Evolutionary conservation across 2,888 invertebrate species (phyloP).

Genomic region (Rhagonycha fulva): DNA sequence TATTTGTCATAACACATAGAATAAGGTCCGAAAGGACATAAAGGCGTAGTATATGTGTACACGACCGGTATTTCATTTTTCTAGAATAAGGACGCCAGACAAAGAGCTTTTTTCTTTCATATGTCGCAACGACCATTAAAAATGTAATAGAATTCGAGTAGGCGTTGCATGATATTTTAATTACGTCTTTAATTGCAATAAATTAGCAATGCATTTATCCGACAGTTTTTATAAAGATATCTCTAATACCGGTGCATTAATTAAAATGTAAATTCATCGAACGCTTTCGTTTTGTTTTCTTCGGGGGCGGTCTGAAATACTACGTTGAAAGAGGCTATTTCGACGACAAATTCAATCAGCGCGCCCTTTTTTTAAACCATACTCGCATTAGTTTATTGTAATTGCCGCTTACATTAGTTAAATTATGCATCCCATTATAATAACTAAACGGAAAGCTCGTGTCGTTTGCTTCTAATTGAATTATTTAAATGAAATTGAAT

Average conservation of each 20-base stretch:
- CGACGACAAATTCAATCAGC: neutral
- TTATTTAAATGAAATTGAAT: slow-evolving; percentile 2
- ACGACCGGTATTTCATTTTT: slow-evolving; percentile 27
- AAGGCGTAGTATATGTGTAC: slow-evolving; percentile 3
- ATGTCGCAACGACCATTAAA: neutral
- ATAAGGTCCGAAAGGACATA: neutral
- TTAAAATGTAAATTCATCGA: neutral
- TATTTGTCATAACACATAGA: slow-evolving; percentile 24
- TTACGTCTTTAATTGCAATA: slow-evolving; percentile 1
- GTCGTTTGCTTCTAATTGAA: slow-evolving; percentile 9
- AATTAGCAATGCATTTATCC: neutral
- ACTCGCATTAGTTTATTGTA: neutral
- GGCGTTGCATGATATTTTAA: slow-evolving; percentile 14
- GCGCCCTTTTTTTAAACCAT: neutral
- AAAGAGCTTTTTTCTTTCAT: neutral
- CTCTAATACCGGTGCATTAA: neutral
- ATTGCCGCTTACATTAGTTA: neutral
- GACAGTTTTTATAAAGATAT: slow-evolving; percentile 1
- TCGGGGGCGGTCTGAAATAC: neutral
- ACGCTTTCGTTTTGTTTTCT: neutral
- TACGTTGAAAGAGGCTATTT: neutral
- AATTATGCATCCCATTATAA: neutral
- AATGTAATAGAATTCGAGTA: neutral
- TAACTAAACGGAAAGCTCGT: neutral
- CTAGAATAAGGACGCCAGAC: slow-evolving; percentile 26